These are phyloP conservation scores for Nycticorax nycticorax DNA, from an alignment of 2,113 vertebrate genomes.

Conservation along the genomic window DNA sequence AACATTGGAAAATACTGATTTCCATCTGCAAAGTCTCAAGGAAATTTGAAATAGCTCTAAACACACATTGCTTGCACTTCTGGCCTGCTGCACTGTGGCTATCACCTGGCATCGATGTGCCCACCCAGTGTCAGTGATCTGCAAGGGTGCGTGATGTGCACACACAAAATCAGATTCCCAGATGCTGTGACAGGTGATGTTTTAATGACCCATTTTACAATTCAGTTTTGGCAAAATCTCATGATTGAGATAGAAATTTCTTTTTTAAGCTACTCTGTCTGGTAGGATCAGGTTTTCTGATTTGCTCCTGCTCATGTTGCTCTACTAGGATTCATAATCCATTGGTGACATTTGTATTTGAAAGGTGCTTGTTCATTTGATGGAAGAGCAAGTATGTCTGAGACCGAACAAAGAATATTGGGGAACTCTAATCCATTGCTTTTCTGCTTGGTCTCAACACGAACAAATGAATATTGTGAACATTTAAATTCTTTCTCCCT, in stretches of 20 bases:
- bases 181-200: not conserved
- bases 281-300: not conserved
- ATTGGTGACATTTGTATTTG: not conserved
- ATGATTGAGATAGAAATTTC: not conserved
- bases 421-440: not conserved
- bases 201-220: not conserved
- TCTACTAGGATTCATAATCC: not conserved
- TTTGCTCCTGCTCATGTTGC: not conserved
- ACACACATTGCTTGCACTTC: fast-evolving
- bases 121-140: not conserved
- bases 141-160: not conserved
- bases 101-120: fast-evolving
- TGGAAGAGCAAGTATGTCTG: not conserved
- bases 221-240: not conserved
- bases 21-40: not conserved
- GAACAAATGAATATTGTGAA: not conserved
- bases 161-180: not conserved
- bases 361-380: not conserved
- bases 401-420: not conserved
- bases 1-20: not conserved
- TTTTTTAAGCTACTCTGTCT: not conserved
- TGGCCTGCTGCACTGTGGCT: not conserved
- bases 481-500: not conserved
- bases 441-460: not conserved
- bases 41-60: not conserved